Evolutionary conservation across 2,113 vertebrate species (phyloP).

Genomic region (Saccopteryx bilineata): DNA sequence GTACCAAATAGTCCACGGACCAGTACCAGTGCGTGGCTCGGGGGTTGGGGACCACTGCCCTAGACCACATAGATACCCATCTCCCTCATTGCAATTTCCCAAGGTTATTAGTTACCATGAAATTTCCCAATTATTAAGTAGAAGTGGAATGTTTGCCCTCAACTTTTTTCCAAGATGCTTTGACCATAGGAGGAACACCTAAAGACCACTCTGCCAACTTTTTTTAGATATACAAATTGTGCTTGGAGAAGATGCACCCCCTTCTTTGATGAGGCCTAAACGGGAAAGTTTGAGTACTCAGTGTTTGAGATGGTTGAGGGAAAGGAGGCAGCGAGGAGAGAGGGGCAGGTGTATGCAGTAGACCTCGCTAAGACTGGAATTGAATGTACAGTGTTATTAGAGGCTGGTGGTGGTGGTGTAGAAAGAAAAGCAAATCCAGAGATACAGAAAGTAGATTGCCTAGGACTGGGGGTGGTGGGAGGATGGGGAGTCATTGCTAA

Average conservation of each 20-base stretch:
- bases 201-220: not conserved
- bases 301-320: not conserved
- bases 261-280: not conserved
- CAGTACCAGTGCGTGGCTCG: too few species aligned
- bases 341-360: not conserved
- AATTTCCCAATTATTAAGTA: not conserved
- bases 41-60: too few species aligned
- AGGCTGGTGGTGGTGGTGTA: too few species aligned
- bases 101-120: not conserved
- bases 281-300: not conserved
- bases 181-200: not conserved
- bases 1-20: too few species aligned
- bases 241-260: not conserved
- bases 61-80: not conserved
- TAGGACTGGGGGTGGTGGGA: not conserved
- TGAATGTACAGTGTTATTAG: not conserved
- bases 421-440: not conserved
- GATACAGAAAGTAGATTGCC: not conserved
- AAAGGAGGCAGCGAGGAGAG: not conserved
- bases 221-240: not conserved
- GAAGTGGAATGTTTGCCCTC: not conserved
- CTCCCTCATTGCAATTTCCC: not conserved
- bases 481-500: not conserved
- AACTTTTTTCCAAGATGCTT: not conserved
- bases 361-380: not conserved